Percentiles rank a stretch among this genome's conserved stretches.
phyloP scores from a whole-genome alignment of 2,888 invertebrate genomes.

The Scaptomyza parva region DNA sequence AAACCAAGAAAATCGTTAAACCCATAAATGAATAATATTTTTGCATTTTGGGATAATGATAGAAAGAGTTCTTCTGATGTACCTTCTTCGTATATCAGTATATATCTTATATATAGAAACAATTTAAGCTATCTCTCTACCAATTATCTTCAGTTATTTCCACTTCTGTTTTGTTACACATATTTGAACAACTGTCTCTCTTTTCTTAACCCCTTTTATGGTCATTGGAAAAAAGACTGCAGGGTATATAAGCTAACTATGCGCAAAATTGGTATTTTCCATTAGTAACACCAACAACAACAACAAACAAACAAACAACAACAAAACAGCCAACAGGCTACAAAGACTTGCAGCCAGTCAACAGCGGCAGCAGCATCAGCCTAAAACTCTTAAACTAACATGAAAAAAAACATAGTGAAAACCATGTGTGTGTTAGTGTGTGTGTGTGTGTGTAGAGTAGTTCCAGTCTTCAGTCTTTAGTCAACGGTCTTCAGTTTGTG shows the following conservation, averaged over 20 bases:
- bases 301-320: constrained; percentile 13
- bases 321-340: constrained; percentile 36
- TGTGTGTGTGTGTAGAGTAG: constrained; percentile 31
- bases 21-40: no score
- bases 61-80: no score
- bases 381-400: constrained; percentile 62
- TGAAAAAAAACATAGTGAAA: constrained; percentile 69
- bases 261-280: constrained; percentile 70
- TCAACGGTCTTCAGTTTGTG: constrained; percentile 42
- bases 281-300: constrained; percentile 56
- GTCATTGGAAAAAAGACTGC: background rate
- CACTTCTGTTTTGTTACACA: background rate
- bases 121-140: no score
- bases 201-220: background rate
- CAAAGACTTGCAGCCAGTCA: constrained; percentile 24
- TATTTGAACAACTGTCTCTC: background rate
- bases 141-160: background rate
- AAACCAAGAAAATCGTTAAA: no score
- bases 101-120: no score
- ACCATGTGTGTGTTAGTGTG: constrained; percentile 76
- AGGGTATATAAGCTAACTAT: constrained; percentile 29
- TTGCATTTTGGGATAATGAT: no score
- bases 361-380: constrained; percentile 10
- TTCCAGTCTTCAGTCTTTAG: constrained; percentile 47
- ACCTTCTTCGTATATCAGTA: no score